A percentile compares a stretch with the other conserved stretches of the same genome.
phyloP scores from a whole-genome alignment of 2,113 vertebrate genomes.

The Oncorhynchus mykiss region DNA sequence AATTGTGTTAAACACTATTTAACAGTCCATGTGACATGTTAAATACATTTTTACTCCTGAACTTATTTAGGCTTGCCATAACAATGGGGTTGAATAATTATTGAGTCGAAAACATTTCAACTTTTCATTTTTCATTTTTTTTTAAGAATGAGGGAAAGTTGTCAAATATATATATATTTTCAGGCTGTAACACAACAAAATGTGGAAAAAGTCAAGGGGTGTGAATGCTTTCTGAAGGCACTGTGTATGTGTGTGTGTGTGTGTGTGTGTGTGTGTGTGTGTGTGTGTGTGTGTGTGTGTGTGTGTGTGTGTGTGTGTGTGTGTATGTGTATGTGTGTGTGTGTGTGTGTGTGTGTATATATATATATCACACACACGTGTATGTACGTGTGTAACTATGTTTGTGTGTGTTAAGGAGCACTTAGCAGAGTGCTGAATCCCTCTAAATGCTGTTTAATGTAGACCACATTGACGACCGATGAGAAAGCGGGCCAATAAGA shows the following conservation, averaged over 20 bases:
- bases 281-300: neutral
- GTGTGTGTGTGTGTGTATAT: neutral
- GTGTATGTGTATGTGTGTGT: too few relatives aligned
- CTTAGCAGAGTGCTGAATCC: constrained; percentile 11
- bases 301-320: neutral
- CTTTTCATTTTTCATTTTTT: too few relatives aligned
- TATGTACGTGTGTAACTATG: constrained; percentile 11
- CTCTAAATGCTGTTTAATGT: constrained; percentile 37
- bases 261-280: neutral
- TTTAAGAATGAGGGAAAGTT: too few relatives aligned
- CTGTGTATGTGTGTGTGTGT: neutral
- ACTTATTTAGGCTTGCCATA: too few relatives aligned
- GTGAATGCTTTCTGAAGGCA: too few relatives aligned
- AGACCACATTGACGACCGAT: constrained; percentile 48
- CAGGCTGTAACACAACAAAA: too few relatives aligned
- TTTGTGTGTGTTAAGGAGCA: constrained; percentile 18
- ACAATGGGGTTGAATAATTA: too few relatives aligned
- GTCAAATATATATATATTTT: too few relatives aligned
- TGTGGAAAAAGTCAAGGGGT: neutral
- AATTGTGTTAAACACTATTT: too few relatives aligned
- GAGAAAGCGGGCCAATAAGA: constrained; percentile 35
- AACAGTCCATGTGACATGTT: too few relatives aligned
- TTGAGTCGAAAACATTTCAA: too few relatives aligned
- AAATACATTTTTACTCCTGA: too few relatives aligned
- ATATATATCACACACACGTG: neutral